Evolutionary conservation across 2,113 vertebrate species (phyloP), one percentile per base, ranked within the genome.

Genomic region (Loxodonta africana): DNA sequence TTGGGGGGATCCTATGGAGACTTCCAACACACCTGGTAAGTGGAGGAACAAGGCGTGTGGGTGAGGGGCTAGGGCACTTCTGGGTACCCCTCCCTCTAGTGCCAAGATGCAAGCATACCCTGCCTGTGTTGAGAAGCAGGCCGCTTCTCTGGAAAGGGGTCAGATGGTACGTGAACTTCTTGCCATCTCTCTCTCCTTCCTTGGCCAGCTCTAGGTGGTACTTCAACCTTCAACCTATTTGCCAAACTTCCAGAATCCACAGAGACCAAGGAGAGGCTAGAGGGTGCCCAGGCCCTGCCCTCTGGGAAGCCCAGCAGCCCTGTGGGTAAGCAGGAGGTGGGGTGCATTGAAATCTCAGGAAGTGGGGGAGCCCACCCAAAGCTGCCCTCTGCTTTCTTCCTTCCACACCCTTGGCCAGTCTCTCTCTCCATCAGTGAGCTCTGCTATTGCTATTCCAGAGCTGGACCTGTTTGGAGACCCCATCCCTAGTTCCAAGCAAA

Each of bases 381-480:
- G 1, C 0, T 18, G 18, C 25, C 18, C 57, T n/a, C 62, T 73
- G 87, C 48, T 30, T 93, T 94, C 62, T 95, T 12, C 0, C 26
- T 3, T 33, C 48, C 57, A 10, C 33, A 7, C 25, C 4, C 0
- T 44, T 20, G 77, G 67, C 44, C 85, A 41, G 8, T 74, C 69
- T 20, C 21, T 71, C 33, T 78, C 60, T 62, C 33, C 15, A n/a
- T 17, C 51, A 57, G 7, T n/a, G 37, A 74, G 30, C 20, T 62
- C 60, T 60, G 25, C 26, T 48, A 10, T 83, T 33, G 57, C 53
- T 30, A 0, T 95, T 91, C 33, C 97, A 99, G 99, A 99, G 91
- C 98, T 98, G 51, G 99, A 99, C 98, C 98, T 99, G 60, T 99
- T 99, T 83, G 99, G 99, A 26, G 99, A 99, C 4, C 98, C 98